Evolutionary conservation across 1,140 invertebrate genomes (phyloP).

Genomic region (Magallana ariakensis): DNA sequence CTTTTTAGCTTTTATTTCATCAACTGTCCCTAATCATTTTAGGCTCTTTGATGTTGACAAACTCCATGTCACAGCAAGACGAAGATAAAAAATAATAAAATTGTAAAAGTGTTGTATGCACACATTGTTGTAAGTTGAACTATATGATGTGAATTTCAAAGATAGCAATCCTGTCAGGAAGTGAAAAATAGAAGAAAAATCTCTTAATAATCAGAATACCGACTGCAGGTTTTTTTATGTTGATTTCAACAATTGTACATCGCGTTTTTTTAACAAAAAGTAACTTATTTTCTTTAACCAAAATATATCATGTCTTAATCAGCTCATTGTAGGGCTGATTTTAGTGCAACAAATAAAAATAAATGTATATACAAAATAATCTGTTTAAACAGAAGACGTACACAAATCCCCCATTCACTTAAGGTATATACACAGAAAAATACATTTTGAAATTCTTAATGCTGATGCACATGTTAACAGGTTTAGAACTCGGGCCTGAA

Average conservation of each 20-base stretch:
- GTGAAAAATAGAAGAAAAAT: background rate
- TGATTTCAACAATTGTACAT: background rate
- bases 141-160: conserved; percentile 17
- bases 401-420: background rate
- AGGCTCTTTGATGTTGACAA: conserved; percentile 22
- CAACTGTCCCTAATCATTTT: conserved; percentile 12
- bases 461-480: conserved; percentile 8
- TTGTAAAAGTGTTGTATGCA: too few relatives aligned
- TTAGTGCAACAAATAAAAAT: background rate
- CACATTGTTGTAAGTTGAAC: conserved; percentile 20
- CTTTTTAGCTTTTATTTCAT: background rate
- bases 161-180: conserved; percentile 18
- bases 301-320: too few relatives aligned
- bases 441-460: background rate
- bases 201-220: background rate
- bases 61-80: background rate
- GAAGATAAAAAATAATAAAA: too few relatives aligned
- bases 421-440: background rate
- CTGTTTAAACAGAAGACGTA: background rate
- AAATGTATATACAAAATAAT: background rate
- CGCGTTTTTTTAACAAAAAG: background rate
- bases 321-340: too few relatives aligned
- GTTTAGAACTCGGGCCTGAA: background rate
- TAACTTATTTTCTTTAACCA: background rate
- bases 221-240: background rate